A percentile compares a stretch with the other conserved stretches of the same genome.
Evolutionary conservation across 2,888 invertebrate genomes (phyloP).

Genomic region (Nysson spinosus): DNA sequence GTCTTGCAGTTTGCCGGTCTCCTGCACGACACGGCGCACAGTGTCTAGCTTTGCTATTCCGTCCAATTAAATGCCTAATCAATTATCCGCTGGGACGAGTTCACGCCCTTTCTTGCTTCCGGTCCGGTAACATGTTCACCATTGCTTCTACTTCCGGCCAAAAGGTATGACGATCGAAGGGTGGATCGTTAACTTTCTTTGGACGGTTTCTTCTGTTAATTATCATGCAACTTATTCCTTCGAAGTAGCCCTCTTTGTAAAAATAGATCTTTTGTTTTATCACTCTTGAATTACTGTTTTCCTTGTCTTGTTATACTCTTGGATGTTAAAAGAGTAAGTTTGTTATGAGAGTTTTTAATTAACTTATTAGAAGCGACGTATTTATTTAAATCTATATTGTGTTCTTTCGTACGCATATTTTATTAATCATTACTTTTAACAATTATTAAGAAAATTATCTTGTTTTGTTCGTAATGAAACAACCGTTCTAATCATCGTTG

Average conservation of each 20-base stretch:
- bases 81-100: conserved; percentile 56
- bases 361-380: too few species aligned
- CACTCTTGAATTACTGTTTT: background rate
- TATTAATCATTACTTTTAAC: too few species aligned
- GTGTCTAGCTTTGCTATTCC: conserved; percentile 56
- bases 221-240: too few species aligned
- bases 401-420: too few species aligned
- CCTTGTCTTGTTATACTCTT: background rate
- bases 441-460: too few species aligned
- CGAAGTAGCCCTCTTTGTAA: background rate
- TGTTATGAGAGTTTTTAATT: too few species aligned
- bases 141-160: background rate
- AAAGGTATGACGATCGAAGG: background rate
- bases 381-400: too few species aligned
- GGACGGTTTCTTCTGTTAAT: too few species aligned
- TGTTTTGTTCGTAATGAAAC: too few species aligned
- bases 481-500: too few species aligned
- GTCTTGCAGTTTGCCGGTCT: conserved; percentile 38
- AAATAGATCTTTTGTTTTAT: background rate
- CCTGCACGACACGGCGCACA: conserved; percentile 38
- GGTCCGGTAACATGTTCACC: conserved; percentile 34
- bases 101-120: conserved; percentile 52
- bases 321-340: too few species aligned
- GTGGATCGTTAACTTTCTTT: too few species aligned
- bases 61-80: conserved; percentile 68